Evolutionary conservation across 1,140 invertebrate species (phyloP).

Genomic region (Panulirus ornatus): DNA sequence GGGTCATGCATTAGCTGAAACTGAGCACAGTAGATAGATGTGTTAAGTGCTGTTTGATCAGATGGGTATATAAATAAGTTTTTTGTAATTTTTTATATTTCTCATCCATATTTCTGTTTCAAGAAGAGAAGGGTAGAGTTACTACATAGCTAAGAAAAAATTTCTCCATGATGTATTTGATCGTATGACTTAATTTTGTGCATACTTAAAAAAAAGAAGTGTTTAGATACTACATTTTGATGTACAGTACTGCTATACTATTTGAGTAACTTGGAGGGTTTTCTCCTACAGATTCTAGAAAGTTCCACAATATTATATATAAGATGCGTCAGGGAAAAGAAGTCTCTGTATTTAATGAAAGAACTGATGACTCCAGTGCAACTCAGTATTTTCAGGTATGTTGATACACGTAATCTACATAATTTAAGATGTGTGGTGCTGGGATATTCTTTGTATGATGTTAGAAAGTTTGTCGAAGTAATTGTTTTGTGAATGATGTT

Average conservation of each 20-base stretch:
- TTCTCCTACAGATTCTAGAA: slow-evolving; percentile 83
- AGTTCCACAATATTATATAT: slow-evolving; percentile 87
- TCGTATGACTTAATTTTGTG: neutral
- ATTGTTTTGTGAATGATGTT: too few relatives aligned
- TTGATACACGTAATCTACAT: too few relatives aligned
- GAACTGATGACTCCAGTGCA: slow-evolving; percentile 97
- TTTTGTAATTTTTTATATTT: neutral
- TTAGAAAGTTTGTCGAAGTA: too few relatives aligned
- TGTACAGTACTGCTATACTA: neutral
- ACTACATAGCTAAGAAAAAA: too few relatives aligned
- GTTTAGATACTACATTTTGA: neutral
- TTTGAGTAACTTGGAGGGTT: neutral
- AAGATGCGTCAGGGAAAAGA: slow-evolving; percentile 88
- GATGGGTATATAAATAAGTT: neutral
- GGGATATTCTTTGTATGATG: too few relatives aligned
- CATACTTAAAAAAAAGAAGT: neutral
- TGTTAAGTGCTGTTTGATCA: neutral
- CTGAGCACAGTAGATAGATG: neutral
- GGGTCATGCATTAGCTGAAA: neutral
- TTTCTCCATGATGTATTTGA: too few relatives aligned
- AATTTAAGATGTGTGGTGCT: too few relatives aligned
- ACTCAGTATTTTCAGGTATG: slow-evolving; percentile 93
- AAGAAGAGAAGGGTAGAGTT: too few relatives aligned
- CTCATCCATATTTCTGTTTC: neutral
- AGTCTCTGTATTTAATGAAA: slow-evolving; percentile 93